Percentiles rank a stretch among this genome's conserved stretches.
These are phyloP conservation scores for Pentalonia nigronervosa DNA, from an alignment of 1,140 invertebrate genomes.

Conservation along the genomic window DNA sequence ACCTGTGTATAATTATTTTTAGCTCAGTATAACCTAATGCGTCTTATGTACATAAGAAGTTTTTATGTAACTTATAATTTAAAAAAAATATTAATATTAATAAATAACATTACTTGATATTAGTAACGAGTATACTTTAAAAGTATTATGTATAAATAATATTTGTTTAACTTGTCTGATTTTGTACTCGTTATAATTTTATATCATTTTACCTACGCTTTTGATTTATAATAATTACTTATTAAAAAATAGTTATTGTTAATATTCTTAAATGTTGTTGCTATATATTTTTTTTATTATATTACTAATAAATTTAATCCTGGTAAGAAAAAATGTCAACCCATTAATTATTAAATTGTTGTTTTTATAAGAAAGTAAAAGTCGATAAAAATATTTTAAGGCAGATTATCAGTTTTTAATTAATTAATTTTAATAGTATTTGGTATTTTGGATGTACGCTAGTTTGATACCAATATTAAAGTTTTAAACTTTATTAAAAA, in stretches of 20 bases:
- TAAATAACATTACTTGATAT: background rate
- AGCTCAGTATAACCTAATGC: background rate
- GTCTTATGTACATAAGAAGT: background rate
- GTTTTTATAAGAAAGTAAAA: background rate
- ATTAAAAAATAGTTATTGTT: background rate
- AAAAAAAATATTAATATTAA: background rate
- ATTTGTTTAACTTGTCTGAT: background rate
- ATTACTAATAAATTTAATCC: background rate
- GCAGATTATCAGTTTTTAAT: background rate
- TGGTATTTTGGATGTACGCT: background rate
- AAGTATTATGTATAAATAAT: background rate
- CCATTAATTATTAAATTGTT: background rate
- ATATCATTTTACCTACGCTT: background rate
- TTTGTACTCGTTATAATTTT: background rate
- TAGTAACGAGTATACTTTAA: background rate
- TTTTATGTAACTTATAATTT: background rate
- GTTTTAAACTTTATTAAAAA: conserved; percentile 2
- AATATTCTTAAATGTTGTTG: background rate
- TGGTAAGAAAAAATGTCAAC: background rate
- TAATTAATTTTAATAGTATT: background rate
- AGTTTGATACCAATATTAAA: background rate
- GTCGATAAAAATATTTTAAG: background rate
- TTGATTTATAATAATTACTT: background rate
- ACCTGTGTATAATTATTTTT: conserved; percentile 50
- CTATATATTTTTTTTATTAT: background rate